Evolutionary conservation across 35 echinoderm and acorn worm genomes (phyloP).

Genomic region (Nesometra sesokonis): DNA sequence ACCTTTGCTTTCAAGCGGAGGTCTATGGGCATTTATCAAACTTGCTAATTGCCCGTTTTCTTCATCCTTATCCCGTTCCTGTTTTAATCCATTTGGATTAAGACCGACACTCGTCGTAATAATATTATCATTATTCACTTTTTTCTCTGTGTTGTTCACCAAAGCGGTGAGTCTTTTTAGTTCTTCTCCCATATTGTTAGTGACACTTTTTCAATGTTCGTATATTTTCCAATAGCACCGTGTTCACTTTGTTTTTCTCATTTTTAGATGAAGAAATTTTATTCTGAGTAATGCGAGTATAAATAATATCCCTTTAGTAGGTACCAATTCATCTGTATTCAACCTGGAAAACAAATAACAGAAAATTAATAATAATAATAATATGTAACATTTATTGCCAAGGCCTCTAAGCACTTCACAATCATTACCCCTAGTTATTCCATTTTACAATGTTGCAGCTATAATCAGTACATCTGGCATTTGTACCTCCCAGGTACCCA

Average conservation of each 20-base stretch:
- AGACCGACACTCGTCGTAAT: neutral
- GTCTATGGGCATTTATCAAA: neutral
- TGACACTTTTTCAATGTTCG: neutral
- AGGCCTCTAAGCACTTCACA: no score
- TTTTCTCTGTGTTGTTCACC: neutral
- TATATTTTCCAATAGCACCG: neutral
- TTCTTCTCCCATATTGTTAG: neutral
- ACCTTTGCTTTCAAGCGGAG: neutral
- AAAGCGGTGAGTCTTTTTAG: neutral
- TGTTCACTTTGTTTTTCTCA: neutral
- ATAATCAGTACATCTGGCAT: no score
- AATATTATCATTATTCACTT: conserved; percentile 1
- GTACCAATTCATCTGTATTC: neutral
- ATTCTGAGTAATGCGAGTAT: neutral
- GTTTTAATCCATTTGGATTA: neutral
- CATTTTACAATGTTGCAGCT: no score
- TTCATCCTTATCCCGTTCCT: neutral
- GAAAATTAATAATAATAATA: no score
- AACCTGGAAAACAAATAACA: neutral
- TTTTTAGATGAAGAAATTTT: neutral
- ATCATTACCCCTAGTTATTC: no score
- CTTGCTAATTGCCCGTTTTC: neutral
- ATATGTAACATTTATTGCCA: no score
- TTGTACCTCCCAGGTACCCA: no score
- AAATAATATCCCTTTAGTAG: neutral